A percentile compares a stretch with the other conserved stretches of the same genome.
Evolutionary conservation across 2,113 vertebrate species (phyloP).

Genomic region (Passer domesticus): DNA sequence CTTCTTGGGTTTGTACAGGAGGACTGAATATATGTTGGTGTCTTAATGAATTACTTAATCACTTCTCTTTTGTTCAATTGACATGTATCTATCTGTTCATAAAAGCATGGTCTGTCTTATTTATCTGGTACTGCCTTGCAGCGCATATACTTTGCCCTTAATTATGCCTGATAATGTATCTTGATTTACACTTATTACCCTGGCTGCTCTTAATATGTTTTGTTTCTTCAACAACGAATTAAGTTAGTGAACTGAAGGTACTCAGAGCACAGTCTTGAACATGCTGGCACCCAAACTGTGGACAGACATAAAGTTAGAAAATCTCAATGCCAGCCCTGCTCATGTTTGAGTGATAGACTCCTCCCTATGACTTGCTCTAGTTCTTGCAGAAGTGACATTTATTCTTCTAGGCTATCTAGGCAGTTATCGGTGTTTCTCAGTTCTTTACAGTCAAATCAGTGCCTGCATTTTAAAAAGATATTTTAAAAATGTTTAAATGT

Average conservation of each 20-base stretch:
- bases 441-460: background rate
- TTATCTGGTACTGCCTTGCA: background rate
- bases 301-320: background rate
- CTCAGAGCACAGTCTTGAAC: background rate
- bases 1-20: background rate
- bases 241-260: background rate
- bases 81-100: background rate
- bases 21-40: background rate
- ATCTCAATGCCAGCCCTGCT: background rate
- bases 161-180: background rate
- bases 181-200: background rate
- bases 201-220: background rate
- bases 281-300: background rate
- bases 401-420: background rate
- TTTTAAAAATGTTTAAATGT: background rate
- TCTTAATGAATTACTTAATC: background rate
- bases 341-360: background rate
- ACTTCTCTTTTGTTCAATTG: background rate
- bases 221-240: background rate
- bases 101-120: background rate
- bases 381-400: background rate
- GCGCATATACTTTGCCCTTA: background rate
- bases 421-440: background rate
- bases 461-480: background rate
- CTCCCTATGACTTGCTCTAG: background rate